phyloP scores from a whole-genome alignment of 2,888 invertebrate species.

The Heliconius ethilla region DNA sequence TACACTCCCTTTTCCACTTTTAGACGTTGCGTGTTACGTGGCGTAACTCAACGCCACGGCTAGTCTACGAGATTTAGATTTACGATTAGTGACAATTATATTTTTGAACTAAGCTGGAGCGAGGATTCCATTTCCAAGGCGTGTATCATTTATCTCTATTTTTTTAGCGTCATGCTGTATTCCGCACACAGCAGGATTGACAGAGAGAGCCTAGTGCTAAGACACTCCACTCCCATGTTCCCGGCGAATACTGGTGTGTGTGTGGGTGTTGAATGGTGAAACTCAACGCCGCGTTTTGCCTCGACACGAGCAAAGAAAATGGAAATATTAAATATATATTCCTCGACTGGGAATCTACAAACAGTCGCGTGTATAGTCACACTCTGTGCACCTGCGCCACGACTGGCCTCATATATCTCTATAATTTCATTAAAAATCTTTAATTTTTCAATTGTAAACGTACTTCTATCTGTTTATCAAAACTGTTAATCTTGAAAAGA shows the following conservation, averaged over 20 bases:
- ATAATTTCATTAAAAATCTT: neutral
- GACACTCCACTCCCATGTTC: neutral
- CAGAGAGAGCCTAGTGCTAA: neutral
- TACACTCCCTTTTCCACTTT: neutral
- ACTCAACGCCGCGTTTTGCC: neutral
- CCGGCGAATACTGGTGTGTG: neutral
- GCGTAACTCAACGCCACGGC: neutral
- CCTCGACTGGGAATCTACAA: neutral
- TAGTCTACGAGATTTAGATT: too few relatives aligned
- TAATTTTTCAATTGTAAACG: neutral
- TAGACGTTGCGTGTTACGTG: neutral
- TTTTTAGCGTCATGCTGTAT: neutral
- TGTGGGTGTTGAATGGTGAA: neutral
- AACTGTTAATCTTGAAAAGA: constrained; percentile 5
- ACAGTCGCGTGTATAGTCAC: neutral
- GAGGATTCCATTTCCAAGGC: too few relatives aligned
- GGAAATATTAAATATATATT: neutral
- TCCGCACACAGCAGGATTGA: neutral
- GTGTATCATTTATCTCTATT: neutral
- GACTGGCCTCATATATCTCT: neutral
- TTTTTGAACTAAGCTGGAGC: too few relatives aligned
- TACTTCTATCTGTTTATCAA: constrained; percentile 8
- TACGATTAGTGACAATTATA: too few relatives aligned
- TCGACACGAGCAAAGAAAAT: neutral
- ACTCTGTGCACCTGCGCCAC: neutral